Evolutionary conservation across 35 echinoderm and acorn worm species (phyloP), one percentile per base, ranked within the genome.

Genomic region (Patiria miniata): DNA sequence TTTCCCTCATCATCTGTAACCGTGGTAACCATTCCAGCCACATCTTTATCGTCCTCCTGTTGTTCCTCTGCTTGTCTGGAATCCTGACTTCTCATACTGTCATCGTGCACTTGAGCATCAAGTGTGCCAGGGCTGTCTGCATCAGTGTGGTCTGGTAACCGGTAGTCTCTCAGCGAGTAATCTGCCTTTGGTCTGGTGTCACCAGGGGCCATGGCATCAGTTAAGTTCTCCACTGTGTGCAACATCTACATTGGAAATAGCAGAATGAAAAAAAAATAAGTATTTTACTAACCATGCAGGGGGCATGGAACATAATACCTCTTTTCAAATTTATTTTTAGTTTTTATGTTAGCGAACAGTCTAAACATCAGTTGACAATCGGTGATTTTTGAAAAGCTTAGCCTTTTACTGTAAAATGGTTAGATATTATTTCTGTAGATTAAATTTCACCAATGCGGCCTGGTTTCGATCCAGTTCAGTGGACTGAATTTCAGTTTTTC

Each of bases 161-260:
- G 26, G 79, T 78, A 86, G n/a, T 86, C 83, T 42, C 57, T 80
- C 1, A 85, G 40, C n/a, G 89, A 78, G 68, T 91, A 93, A 47
- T 82, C 84, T 18, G 91, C 47, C 65, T 76, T 87, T 78, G 78
- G 60, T 76, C 90, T 86, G 29, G 28, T 57, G 26, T 83, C 79
- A 3, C 7, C 39, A 23, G 91, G 61, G 21, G 65, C 69, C 79
- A 93, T 93, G 78, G 85, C 85, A 17, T 93, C 91, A 51, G 91
- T 32, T 1, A 93, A 58, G 55, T 88, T 80, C 44, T 93, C 91
- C 15, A 93, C 91, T 52, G 91, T 93, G 37, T 93, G 54, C 12
- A 90, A 52, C 51, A 90, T 57, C 79, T 90, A 37, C 10, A 89
- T 39, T 23, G 50, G 39, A 86, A 7, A 86, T 26, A 18, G 3